phyloP scores from a whole-genome alignment of 2,888 invertebrate genomes.

The Nephrotoma flavescens region DNA sequence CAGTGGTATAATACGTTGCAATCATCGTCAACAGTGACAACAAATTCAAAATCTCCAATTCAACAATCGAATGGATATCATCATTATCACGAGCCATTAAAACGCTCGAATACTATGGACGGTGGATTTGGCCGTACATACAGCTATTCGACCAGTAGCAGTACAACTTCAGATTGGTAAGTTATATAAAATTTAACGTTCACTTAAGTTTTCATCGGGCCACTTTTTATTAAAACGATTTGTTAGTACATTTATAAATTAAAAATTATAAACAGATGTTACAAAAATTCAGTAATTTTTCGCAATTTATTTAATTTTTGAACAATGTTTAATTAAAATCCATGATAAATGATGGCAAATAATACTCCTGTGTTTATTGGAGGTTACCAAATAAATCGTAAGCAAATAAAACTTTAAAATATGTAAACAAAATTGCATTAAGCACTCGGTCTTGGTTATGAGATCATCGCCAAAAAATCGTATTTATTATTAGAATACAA shows the following conservation, averaged over 20 bases:
- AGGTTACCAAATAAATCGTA: neutral
- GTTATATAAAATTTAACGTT: conserved; percentile 8
- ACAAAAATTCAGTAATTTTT: neutral
- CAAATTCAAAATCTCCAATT: neutral
- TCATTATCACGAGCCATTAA: conserved; percentile 18
- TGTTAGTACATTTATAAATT: neutral
- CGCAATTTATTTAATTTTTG: neutral
- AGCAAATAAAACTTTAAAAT: neutral
- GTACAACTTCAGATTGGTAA: conserved; percentile 18
- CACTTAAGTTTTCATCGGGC: neutral
- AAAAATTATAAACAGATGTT: neutral
- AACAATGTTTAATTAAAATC: neutral
- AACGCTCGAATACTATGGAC: conserved; percentile 20
- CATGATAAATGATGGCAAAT: neutral
- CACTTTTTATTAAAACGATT: neutral
- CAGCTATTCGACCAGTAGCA: conserved; percentile 1
- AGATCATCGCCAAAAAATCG: neutral
- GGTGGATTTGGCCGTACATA: conserved; percentile 16
- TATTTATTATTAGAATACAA: neutral
- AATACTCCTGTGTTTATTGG: neutral
- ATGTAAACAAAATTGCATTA: neutral
- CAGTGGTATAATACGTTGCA: conserved; percentile 5
- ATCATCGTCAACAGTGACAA: neutral
- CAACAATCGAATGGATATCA: conserved; percentile 14
- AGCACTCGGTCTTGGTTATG: neutral